These are phyloP conservation scores for Polyergus mexicanus DNA, from an alignment of 1,140 invertebrate species.

Conservation along the genomic window DNA sequence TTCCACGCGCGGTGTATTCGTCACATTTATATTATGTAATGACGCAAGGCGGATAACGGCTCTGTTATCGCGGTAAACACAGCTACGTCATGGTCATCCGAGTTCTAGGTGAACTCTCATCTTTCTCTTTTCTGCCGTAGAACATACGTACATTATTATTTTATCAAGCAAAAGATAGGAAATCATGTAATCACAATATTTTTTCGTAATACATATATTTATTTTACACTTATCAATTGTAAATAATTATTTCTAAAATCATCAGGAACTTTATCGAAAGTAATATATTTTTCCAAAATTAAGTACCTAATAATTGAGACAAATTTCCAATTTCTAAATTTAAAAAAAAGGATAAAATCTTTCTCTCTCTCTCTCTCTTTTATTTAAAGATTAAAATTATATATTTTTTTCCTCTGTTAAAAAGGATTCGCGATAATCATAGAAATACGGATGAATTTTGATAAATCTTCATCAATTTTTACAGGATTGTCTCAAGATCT, in stretches of 20 bases:
- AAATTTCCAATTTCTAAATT: neutral
- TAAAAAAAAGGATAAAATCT: neutral
- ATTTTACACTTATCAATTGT: neutral
- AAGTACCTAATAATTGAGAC: neutral
- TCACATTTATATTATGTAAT: conserved; percentile 24
- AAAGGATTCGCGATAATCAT: neutral
- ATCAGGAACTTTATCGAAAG: neutral
- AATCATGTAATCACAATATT: neutral
- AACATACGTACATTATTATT: neutral
- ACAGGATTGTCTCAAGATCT: too few species aligned
- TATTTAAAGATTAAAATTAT: neutral
- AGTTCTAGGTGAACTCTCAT: neutral
- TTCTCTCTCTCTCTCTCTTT: neutral
- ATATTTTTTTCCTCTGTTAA: neutral
- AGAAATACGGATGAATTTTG: neutral
- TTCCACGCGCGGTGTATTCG: neutral
- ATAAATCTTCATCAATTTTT: neutral
- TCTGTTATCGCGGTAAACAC: conserved; percentile 14
- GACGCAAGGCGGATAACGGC: conserved; percentile 27
- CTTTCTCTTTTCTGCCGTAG: neutral
- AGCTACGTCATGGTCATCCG: conserved; percentile 1
- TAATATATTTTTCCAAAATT: neutral
- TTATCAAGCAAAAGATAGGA: neutral
- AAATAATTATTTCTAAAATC: neutral
- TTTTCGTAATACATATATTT: neutral